A percentile compares a stretch with the other conserved stretches of the same genome.
These are phyloP conservation scores for Pungitius pungitius DNA, from an alignment of 2,113 vertebrate species.

Conservation along the genomic window DNA sequence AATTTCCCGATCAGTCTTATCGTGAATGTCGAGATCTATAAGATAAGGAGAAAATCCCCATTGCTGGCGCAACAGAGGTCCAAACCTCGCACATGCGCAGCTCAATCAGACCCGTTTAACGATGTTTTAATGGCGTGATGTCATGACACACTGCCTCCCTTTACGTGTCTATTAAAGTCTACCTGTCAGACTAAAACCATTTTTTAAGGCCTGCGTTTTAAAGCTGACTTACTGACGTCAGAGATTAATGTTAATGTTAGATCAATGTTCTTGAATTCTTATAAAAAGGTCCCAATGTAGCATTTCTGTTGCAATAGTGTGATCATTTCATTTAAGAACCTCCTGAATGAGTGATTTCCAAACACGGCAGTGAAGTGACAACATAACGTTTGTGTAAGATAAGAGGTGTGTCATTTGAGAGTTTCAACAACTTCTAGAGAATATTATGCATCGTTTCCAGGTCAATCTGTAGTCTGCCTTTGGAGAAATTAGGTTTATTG, in stretches of 20 bases:
- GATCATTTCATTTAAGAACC: constrained; percentile 5
- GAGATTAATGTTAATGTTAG: no score
- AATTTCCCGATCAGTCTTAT: constrained; percentile 36
- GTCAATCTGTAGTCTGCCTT: constrained; percentile 29
- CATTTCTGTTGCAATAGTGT: not conserved
- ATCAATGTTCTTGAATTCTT: not conserved
- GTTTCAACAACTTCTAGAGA: constrained; percentile 4
- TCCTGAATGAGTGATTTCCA: constrained; percentile 21
- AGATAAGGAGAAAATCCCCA: not conserved
- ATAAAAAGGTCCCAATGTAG: not conserved
- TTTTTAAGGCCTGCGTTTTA: constrained; percentile 58
- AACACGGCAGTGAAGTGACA: constrained; percentile 2
- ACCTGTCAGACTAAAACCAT: constrained; percentile 62
- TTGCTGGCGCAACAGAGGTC: not conserved
- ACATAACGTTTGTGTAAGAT: constrained; percentile 18
- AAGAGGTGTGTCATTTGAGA: constrained; percentile 16
- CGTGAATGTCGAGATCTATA: not conserved
- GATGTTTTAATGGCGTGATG: constrained; percentile 45
- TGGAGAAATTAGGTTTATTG: constrained; percentile 33
- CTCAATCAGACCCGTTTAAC: constrained; percentile 26
- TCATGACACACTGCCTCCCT: constrained; percentile 26
- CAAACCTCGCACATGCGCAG: not conserved
- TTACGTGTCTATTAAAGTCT: constrained; percentile 64
- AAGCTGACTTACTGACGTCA: not conserved
- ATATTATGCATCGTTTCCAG: constrained; percentile 18